Percentiles rank a stretch among this genome's conserved stretches.
Evolutionary conservation across 2,113 vertebrate genomes (phyloP).

Genomic region (Misgurnus mizolepis): DNA sequence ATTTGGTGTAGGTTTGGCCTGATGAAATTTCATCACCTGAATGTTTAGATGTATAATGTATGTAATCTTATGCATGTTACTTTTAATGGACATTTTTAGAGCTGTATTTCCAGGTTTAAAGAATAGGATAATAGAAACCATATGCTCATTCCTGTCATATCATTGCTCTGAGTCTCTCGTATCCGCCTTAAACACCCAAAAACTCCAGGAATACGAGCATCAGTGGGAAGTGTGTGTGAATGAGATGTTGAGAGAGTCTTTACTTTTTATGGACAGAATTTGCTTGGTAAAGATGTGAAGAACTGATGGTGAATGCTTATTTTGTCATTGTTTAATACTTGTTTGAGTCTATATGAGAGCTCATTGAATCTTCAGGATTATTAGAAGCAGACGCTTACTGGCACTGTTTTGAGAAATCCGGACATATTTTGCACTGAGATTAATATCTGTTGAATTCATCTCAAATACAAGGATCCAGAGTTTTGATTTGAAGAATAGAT

Average conservation of each 20-base stretch:
- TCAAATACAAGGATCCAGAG: not conserved
- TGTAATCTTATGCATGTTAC: no score
- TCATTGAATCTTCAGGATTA: not conserved
- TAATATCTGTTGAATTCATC: not conserved
- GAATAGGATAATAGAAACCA: constrained; percentile 30
- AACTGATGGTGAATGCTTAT: not conserved
- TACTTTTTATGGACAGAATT: not conserved
- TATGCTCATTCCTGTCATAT: constrained; percentile 33
- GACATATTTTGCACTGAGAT: not conserved
- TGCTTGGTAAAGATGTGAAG: not conserved
- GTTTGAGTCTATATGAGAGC: not conserved
- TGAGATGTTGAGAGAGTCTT: not conserved
- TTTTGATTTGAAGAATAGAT: not conserved
- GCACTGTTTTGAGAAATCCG: not conserved
- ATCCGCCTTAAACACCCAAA: constrained; percentile 4
- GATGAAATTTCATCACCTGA: no score
- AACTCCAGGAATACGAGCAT: not conserved
- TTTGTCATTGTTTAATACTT: not conserved
- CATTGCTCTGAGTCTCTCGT: constrained; percentile 22
- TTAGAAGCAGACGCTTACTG: not conserved
- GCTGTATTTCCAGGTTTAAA: not conserved
- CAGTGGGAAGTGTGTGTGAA: not conserved
- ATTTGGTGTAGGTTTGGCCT: no score
- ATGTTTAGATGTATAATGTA: no score
- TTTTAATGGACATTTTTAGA: not conserved